These are phyloP conservation scores for Scaptomyza hsui DNA, from an alignment of 1,140 invertebrate species.

Conservation along the genomic window DNA sequence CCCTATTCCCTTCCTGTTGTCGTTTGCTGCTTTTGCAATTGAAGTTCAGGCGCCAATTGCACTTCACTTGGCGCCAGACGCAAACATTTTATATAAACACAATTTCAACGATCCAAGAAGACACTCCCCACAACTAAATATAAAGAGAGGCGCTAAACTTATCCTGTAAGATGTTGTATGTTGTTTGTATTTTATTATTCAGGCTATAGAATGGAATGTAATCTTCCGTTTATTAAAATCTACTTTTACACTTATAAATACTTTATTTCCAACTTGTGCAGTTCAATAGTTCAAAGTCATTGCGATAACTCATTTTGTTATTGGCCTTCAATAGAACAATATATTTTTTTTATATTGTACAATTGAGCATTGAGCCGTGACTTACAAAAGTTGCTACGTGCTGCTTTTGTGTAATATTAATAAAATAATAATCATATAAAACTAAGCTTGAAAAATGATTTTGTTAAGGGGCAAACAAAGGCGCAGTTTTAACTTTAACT, in stretches of 20 bases:
- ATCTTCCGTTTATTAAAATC: too few species aligned
- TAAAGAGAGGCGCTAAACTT: background rate
- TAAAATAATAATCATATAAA: constrained; percentile 47
- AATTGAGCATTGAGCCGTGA: constrained; percentile 43
- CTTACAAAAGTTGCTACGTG: constrained; percentile 27
- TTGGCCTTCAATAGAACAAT: constrained; percentile 58
- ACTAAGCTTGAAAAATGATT: constrained; percentile 64
- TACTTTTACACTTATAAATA: background rate
- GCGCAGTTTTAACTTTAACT: background rate
- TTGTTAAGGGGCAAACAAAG: constrained; percentile 37
- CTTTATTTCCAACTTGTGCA: background rate
- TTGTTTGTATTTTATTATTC: background rate
- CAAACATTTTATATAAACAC: constrained; percentile 36
- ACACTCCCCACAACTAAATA: constrained; percentile 21
- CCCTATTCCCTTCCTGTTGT: background rate
- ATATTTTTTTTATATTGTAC: constrained; percentile 24
- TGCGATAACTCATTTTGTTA: constrained; percentile 38
- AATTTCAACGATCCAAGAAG: constrained; percentile 15
- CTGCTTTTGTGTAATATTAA: constrained; percentile 35
- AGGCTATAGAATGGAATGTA: too few species aligned
- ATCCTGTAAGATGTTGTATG: background rate
- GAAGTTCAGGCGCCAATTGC: constrained; percentile 42
- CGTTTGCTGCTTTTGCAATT: constrained; percentile 39
- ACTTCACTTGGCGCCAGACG: constrained; percentile 39
- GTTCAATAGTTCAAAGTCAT: constrained; percentile 54